Evolutionary conservation across 2,888 invertebrate genomes (phyloP), one percentile per base, ranked within the genome.

Genomic region (Thymelicus sylvestris): DNA sequence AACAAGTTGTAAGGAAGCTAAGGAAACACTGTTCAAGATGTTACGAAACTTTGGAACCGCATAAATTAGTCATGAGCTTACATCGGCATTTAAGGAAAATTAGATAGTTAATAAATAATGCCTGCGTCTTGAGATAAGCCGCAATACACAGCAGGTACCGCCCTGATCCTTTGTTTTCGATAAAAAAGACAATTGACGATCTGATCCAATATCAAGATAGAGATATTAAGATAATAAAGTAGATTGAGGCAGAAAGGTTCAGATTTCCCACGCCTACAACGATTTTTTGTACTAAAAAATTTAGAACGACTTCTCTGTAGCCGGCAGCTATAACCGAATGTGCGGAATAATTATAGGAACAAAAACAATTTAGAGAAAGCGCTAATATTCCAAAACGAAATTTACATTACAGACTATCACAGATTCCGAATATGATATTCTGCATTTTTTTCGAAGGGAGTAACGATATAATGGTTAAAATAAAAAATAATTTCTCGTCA

Each of bases 261-360:
- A 72, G 78, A 78, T 79, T 87, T 90, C 89, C 86, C 90, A 90
- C 90, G 89, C 81, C 83, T 83, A 82, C 75, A 75, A 75, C 80
- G 79, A 80, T 80, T 83, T 84, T 83, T 81, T 80, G 78, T 75
- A 67, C 79, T 77, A 76, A 83, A 83, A 87, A 85, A 78, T 81
- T 77, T 78, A 77, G 75, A 72, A 76, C 80, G 80, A 82, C 80
- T 77, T 79, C 78, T 79, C 80, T 81, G 81, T 83, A 74, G 89
- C 90, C 90, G 86, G 89, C 88, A 91, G 91, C 87, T 80, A 89
- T 86, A 80, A 80, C 80, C 80, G 78, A 77, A 79, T 81, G 83
- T 81, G 79, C 82, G 84, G 83, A 82, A 83, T 91, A 90, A 92
- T 91, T 89, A 92, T 91, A 90, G 87, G 86, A 85, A 91, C 90